Evolutionary conservation across 2,888 invertebrate genomes (phyloP).

Genomic region (Pheosia gnoma): DNA sequence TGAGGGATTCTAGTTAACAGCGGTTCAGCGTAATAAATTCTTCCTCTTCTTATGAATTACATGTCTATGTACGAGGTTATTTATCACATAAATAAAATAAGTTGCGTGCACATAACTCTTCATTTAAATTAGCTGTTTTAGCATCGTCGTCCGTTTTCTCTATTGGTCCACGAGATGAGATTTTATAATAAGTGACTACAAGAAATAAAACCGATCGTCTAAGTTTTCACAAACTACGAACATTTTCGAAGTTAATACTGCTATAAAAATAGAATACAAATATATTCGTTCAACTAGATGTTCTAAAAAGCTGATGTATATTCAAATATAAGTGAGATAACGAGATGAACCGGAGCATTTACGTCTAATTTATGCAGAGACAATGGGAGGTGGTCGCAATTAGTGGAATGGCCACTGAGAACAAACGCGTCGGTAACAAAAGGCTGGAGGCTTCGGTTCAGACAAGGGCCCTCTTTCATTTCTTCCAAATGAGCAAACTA

Average conservation of each 20-base stretch:
- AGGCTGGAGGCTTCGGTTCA: conserved; percentile 66
- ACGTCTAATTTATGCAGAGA: conserved; percentile 74
- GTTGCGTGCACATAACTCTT: neutral
- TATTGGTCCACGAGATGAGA: neutral
- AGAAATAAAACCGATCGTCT: neutral
- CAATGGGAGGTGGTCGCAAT: conserved; percentile 80
- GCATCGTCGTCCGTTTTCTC: neutral
- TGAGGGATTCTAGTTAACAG: conserved; percentile 13
- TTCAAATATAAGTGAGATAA: conserved; percentile 56
- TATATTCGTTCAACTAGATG: neutral
- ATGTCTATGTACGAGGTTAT: too few species aligned
- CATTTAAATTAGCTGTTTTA: neutral
- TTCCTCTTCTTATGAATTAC: neutral
- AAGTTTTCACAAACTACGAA: conserved; percentile 1
- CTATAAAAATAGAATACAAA: conserved; percentile 8
- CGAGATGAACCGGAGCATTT: conserved; percentile 65
- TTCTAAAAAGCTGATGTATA: conserved; percentile 46
- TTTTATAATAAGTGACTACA: neutral
- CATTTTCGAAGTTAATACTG: conserved; percentile 30
- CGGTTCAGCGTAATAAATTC: neutral
- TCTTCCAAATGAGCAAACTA: conserved; percentile 84
- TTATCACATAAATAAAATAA: neutral
- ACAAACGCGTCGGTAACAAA: conserved; percentile 80
- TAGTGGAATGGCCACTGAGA: conserved; percentile 81
- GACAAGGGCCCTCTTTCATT: conserved; percentile 75